Evolutionary conservation across 2,113 vertebrate species (phyloP).

Genomic region (Mirounga angustirostris): DNA sequence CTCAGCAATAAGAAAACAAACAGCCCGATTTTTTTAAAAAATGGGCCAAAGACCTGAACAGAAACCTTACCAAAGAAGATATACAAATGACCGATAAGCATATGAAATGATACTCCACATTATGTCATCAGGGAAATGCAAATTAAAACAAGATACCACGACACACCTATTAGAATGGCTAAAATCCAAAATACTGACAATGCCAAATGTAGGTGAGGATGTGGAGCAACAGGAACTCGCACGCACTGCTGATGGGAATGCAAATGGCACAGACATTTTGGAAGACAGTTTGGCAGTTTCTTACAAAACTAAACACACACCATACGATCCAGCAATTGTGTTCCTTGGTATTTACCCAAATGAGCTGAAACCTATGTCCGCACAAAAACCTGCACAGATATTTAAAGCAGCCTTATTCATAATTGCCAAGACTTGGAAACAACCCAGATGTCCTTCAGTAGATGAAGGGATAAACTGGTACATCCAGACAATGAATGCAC

Average conservation of each 20-base stretch:
- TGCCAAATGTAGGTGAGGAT: not conserved
- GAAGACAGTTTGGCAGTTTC: not conserved
- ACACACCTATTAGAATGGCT: not conserved
- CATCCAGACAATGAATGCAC: not conserved
- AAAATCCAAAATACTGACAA: not conserved
- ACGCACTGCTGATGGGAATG: not conserved
- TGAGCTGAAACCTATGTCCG: not conserved
- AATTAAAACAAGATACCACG: not conserved
- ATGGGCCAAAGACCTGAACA: not conserved
- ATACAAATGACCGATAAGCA: not conserved
- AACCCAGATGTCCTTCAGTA: not conserved
- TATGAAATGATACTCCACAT: not conserved
- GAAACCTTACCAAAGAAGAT: not conserved
- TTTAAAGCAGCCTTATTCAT: not conserved
- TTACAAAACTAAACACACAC: not conserved
- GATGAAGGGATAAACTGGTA: not conserved
- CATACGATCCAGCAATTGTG: not conserved
- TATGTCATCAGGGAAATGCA: not conserved
- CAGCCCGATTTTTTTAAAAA: not conserved
- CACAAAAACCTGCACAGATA: not conserved
- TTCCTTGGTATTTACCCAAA: not conserved
- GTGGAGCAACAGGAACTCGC: not conserved
- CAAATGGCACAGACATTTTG: not conserved
- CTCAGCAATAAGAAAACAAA: not conserved
- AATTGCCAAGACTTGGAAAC: not conserved